Evolutionary conservation across 2,888 invertebrate genomes (phyloP), one percentile per base, ranked within the genome.

Genomic region (Agrochola lychnidis): DNA sequence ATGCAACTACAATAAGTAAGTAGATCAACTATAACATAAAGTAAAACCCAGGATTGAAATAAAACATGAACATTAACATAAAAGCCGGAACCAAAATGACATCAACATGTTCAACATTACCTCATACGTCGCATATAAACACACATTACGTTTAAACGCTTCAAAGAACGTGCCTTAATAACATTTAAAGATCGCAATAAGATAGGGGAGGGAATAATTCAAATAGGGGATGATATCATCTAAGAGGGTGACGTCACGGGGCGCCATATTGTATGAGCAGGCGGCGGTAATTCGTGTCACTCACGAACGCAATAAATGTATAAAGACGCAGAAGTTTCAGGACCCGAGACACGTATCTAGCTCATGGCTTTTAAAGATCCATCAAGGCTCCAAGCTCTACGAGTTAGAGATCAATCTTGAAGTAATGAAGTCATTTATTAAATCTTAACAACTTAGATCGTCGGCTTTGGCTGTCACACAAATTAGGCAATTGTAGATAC

Each of bases 141-240:
- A 72, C 25, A 70, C 68, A 70, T 74, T 70, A 84, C 79, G 56
- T 45, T 76, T 77, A 71, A 85, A 78, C 69, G 69, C 42, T 67
- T 56, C 73, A 83, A 67, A 82, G 70, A 70, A 83, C 82, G 83
- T 78, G 82, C 57, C 73, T 85, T 85, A 83, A 83, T 83, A 82
- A 73, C 78, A 78, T 85, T 83, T 74, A 85, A 78, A 83, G 85
- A 83, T 83, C 67, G 84, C 77, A 76, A 73, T 74, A 70, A 82
- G 74, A 79, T 84, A 82, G 79, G 84, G 86, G 76, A 70, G 69
- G 40, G 72, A 84, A 83, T 79, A 62, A 86, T 87, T 84, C 79
- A 81, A 83, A 87, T 81, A 78, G 70, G 80, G 81, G 76, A 83
- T 87, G 88, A 87, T 80, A 77, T 88, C 87, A 87, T 79, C 68